A percentile compares a stretch with the other conserved stretches of the same genome.
These are phyloP conservation scores for Aegithalos caudatus DNA, from an alignment of 2,113 vertebrate genomes.

Conservation along the genomic window DNA sequence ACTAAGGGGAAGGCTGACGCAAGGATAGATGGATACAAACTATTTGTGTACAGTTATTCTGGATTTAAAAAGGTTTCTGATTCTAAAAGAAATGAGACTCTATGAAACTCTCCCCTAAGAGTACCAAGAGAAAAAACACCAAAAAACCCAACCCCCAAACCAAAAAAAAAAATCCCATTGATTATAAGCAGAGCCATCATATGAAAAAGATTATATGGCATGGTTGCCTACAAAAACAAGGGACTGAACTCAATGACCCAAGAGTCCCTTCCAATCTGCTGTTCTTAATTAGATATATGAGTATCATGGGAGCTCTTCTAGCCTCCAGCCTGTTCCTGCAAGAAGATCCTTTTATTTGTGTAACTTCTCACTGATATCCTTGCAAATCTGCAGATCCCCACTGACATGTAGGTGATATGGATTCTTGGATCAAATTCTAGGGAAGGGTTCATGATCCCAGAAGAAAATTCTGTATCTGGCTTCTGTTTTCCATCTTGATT, in stretches of 20 bases:
- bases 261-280: constrained; percentile 56
- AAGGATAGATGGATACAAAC: background rate
- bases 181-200: constrained; percentile 37
- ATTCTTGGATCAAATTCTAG: constrained; percentile 29
- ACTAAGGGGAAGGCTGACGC: background rate
- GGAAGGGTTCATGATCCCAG: constrained; percentile 1
- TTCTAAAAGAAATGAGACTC: constrained; percentile 2
- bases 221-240: constrained; percentile 55
- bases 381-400: background rate
- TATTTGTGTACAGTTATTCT: background rate
- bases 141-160: background rate
- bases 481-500: background rate
- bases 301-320: constrained; percentile 42
- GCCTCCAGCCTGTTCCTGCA: constrained; percentile 46
- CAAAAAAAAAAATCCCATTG: background rate
- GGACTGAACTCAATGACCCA: constrained; percentile 51
- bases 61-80: background rate
- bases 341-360: constrained; percentile 40
- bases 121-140: background rate
- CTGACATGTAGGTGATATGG: constrained; percentile 28
- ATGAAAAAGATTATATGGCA: constrained; percentile 50
- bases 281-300: constrained; percentile 60
- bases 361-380: constrained; percentile 27
- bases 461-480: background rate
- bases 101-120: background rate